Evolutionary conservation across 2,888 invertebrate species (phyloP).

Genomic region (Troides helena): DNA sequence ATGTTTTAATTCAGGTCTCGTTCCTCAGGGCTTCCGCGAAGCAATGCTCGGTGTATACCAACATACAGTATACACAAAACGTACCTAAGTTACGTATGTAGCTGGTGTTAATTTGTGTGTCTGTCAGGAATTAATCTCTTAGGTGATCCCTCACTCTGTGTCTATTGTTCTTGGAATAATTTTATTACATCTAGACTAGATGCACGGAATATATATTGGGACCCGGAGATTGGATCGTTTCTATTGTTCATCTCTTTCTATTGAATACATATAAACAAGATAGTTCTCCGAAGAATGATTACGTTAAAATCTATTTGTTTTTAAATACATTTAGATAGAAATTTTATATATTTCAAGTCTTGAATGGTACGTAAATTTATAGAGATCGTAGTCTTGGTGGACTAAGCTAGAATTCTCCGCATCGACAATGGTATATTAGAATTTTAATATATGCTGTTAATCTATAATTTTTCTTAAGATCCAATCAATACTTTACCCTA

Average conservation of each 20-base stretch:
- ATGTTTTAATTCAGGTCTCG: slow-evolving; percentile 73
- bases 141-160: slow-evolving; percentile 23
- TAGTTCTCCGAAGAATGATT: no score
- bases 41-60: slow-evolving; percentile 40
- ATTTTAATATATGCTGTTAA: no score
- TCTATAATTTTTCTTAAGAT: no score
- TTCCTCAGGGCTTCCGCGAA: slow-evolving; percentile 68
- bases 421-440: no score
- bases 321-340: no score
- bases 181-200: slow-evolving; percentile 16
- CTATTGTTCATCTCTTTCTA: neutral
- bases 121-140: slow-evolving; percentile 24
- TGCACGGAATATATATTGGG: neutral
- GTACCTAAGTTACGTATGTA: slow-evolving; percentile 22
- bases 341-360: no score
- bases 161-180: slow-evolving; percentile 22
- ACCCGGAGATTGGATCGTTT: neutral
- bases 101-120: slow-evolving; percentile 26
- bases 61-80: slow-evolving; percentile 26
- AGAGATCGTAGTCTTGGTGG: no score
- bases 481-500: no score
- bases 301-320: no score
- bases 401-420: no score
- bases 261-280: neutral
- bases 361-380: no score